These are phyloP conservation scores for Phorcus lineatus DNA, from an alignment of 2,888 invertebrate genomes.

Conservation along the genomic window DNA sequence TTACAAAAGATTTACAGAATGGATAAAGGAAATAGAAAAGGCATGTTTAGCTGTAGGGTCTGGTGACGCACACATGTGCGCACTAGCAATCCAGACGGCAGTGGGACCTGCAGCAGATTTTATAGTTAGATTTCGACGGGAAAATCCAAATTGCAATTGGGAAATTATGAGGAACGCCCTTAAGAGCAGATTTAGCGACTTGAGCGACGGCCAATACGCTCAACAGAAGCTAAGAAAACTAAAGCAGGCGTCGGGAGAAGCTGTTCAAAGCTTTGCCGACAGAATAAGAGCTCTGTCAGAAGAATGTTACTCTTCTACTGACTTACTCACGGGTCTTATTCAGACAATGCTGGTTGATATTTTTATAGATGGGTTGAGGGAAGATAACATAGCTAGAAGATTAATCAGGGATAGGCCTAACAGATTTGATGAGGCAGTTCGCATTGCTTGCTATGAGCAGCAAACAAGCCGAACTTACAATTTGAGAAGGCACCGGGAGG, in stretches of 20 bases:
- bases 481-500: background rate
- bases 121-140: background rate
- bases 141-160: background rate
- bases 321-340: background rate
- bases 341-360: background rate
- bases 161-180: background rate
- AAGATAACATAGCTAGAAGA: background rate
- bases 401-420: background rate
- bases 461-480: background rate
- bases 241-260: background rate
- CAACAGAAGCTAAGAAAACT: background rate
- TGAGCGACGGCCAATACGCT: background rate
- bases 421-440: too few relatives aligned
- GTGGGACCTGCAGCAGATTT: background rate
- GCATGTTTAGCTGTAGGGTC: background rate
- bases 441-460: background rate
- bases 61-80: background rate
- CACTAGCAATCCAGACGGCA: background rate
- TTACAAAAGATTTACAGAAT: background rate
- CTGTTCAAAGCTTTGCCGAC: background rate
- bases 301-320: background rate
- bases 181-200: background rate
- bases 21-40: slow-evolving; percentile 13
- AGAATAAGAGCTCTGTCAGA: background rate
- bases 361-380: background rate